Percentiles rank a stretch among this genome's conserved stretches.
Evolutionary conservation across 2,797 vertebrate species (phyloP).

Genomic region (Erpetoichthys calabaricus): DNA sequence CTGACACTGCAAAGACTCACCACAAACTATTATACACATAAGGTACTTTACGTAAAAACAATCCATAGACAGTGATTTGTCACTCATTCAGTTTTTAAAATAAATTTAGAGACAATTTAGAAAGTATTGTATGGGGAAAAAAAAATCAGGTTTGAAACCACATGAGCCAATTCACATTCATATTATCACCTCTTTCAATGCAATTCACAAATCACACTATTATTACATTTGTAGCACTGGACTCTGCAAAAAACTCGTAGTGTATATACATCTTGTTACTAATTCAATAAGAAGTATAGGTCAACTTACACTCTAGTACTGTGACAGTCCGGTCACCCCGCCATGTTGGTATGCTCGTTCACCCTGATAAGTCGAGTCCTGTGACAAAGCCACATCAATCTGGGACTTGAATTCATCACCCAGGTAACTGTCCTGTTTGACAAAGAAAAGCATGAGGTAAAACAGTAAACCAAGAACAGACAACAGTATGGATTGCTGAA

Average conservation of each 20-base stretch:
- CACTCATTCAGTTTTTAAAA: too few species aligned
- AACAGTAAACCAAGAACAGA: neutral
- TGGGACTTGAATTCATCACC: slow-evolving; percentile 98
- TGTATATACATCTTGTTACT: too few species aligned
- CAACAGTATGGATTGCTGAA: neutral
- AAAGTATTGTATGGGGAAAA: fast-evolving
- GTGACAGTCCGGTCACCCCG: slow-evolving; percentile 96
- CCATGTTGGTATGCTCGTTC: slow-evolving; percentile 98
- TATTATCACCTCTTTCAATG: neutral
- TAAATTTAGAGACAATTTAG: too few species aligned
- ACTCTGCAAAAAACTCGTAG: too few species aligned
- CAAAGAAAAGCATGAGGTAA: neutral
- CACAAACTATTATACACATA: too few species aligned
- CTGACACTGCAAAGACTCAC: too few species aligned
- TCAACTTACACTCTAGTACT: slow-evolving; percentile 90
- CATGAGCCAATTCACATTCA: too few species aligned
- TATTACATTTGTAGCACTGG: too few species aligned
- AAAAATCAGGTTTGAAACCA: neutral
- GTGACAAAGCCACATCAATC: slow-evolving; percentile 95
- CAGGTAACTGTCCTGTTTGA: slow-evolving; percentile 90
- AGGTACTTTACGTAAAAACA: too few species aligned
- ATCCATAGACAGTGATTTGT: too few species aligned
- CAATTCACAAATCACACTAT: neutral
- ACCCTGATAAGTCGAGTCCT: slow-evolving; percentile 98
- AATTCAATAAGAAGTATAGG: too few species aligned